phyloP scores from a whole-genome alignment of 30 jellyfish, hydroid and myxozoan species.

The Catostylus mosaicus region DNA sequence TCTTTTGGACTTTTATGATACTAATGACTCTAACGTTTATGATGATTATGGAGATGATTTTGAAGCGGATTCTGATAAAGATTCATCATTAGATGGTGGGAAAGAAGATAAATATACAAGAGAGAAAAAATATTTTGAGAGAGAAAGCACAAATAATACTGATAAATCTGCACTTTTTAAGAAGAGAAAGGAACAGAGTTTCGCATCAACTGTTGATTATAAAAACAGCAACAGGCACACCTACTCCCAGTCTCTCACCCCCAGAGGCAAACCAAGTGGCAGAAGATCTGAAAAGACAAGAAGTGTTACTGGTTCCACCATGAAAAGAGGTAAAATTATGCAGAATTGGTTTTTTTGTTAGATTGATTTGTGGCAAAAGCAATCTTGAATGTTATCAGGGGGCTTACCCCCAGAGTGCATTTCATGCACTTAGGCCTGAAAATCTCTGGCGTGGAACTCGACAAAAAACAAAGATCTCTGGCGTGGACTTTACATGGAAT shows the following conservation, averaged over 20 bases:
- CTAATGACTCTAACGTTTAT: slow-evolving; percentile 27
- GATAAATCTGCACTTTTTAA: not conserved
- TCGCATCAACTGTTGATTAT: not conserved
- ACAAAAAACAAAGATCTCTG: too few relatives aligned
- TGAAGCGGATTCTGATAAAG: slow-evolving; percentile 62
- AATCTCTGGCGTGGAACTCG: too few relatives aligned
- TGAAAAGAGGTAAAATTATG: slow-evolving; percentile 8
- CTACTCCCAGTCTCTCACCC: slow-evolving; percentile 10
- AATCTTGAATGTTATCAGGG: too few relatives aligned
- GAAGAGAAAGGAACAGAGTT: slow-evolving; percentile 17
- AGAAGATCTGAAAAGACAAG: slow-evolving; percentile 14
- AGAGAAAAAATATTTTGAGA: not conserved
- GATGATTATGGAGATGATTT: slow-evolving; percentile 65
- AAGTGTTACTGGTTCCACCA: slow-evolving; percentile 2
- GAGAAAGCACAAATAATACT: slow-evolving; percentile 1
- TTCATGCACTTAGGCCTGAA: too few relatives aligned
- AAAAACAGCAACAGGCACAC: not conserved
- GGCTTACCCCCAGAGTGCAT: too few relatives aligned
- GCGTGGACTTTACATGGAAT: too few relatives aligned
- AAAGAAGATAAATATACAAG: not conserved
- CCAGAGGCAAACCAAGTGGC: slow-evolving; percentile 4
- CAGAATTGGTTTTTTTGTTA: too few relatives aligned
- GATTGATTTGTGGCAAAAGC: too few relatives aligned
- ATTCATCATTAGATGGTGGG: not conserved
- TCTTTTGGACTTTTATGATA: slow-evolving; percentile 19